Percentiles rank a stretch among this genome's conserved stretches.
These are phyloP conservation scores for Archilochus colubris DNA, from an alignment of 2,113 vertebrate species.

Conservation along the genomic window DNA sequence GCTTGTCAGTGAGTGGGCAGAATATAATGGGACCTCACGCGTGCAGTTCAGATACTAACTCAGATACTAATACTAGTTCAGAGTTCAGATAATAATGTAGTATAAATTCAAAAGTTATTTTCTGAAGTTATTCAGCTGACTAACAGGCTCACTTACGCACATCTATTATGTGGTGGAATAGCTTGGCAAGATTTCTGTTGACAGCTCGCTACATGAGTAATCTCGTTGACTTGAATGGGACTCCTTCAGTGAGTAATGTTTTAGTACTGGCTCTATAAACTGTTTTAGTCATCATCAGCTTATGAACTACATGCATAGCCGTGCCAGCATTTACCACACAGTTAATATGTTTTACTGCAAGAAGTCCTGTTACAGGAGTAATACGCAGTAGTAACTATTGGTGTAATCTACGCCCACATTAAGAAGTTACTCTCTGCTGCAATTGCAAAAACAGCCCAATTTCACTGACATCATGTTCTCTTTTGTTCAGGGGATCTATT, in stretches of 20 bases:
- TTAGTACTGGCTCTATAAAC: not conserved
- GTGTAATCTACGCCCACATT: not conserved
- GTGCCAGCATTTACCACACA: not conserved
- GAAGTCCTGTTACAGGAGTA: not conserved
- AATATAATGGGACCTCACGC: rapidly evolving
- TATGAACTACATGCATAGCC: not conserved
- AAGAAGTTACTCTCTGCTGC: not conserved
- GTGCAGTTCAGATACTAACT: not conserved
- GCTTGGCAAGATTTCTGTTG: conserved; percentile 28
- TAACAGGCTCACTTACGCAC: not conserved
- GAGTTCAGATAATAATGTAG: not conserved
- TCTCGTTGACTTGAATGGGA: not conserved
- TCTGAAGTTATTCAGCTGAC: not conserved
- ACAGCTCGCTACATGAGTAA: not conserved
- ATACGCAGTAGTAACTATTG: not conserved
- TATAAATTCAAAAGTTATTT: not conserved
- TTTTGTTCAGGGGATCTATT: rapidly evolving
- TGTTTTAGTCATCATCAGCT: conserved; percentile 15
- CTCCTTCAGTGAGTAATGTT: conserved; percentile 26
- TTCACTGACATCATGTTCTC: not conserved
- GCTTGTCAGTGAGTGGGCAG: not conserved
- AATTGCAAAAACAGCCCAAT: not conserved
- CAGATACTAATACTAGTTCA: too few species aligned
- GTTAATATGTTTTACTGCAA: not conserved
- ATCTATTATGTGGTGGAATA: not conserved